A percentile compares a stretch with the other conserved stretches of the same genome.
phyloP scores from a whole-genome alignment of 2,797 vertebrate species.

The Bovichtus variegatus region DNA sequence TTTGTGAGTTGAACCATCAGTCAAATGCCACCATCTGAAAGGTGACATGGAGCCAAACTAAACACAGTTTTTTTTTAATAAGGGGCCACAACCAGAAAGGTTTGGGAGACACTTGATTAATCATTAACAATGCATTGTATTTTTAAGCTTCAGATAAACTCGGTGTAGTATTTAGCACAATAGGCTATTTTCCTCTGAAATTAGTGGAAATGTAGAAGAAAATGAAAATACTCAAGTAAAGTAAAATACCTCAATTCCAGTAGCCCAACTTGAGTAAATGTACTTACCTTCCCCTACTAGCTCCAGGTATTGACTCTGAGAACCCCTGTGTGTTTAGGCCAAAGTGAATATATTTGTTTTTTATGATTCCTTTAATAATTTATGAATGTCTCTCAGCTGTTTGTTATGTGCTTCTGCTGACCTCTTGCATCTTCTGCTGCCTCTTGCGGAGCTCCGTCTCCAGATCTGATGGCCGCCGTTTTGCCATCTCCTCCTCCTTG shows the following conservation, averaged over 20 bases:
- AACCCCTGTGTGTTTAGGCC: neutral
- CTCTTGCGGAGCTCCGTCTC: conserved; percentile 87
- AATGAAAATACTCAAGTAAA: neutral
- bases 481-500: conserved; percentile 81
- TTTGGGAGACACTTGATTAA: neutral
- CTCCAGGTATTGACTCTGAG: neutral
- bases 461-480: conserved; percentile 80
- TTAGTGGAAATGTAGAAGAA: neutral
- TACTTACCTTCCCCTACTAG: neutral
- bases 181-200: neutral
- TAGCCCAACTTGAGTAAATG: neutral
- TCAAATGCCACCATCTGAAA: neutral
- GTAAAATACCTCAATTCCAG: neutral
- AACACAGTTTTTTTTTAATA: neutral
- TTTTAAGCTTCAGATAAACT: neutral
- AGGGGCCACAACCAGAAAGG: neutral
- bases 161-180: neutral
- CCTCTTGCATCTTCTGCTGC: conserved; percentile 85
- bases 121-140: neutral
- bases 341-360: neutral
- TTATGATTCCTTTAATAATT: neutral
- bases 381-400: neutral
- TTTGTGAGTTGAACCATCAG: neutral
- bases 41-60: neutral
- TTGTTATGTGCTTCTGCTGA: conserved; percentile 32